These are phyloP conservation scores for Ptychochromis oligacanthus DNA, from an alignment of 2,113 vertebrate genomes.

Conservation along the genomic window DNA sequence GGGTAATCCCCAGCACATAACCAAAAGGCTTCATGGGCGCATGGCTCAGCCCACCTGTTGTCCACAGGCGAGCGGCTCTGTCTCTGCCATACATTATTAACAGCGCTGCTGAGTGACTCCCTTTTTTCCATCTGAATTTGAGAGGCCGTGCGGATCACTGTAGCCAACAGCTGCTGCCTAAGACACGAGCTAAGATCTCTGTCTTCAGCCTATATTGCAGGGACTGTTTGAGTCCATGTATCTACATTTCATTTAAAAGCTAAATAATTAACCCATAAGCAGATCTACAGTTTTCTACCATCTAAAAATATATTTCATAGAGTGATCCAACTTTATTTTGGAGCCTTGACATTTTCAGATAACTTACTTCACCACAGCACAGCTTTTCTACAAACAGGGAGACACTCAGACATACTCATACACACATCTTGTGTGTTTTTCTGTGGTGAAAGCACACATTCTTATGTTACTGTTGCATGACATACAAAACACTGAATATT, in stretches of 20 bases:
- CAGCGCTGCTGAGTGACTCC: conserved; percentile 67
- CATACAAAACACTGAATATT: background rate
- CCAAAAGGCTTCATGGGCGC: conserved; percentile 53
- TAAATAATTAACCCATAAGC: background rate
- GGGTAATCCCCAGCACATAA: conserved; percentile 72
- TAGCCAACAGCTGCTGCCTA: conserved; percentile 72
- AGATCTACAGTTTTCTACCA: background rate
- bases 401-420: background rate
- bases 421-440: background rate
- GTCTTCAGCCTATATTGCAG: conserved; percentile 27
- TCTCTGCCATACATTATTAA: conserved; percentile 79
- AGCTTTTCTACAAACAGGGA: background rate
- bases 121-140: conserved; percentile 78
- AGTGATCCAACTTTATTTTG: background rate
- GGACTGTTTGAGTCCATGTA: conserved; percentile 4
- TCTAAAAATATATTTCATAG: background rate
- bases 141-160: conserved; percentile 73
- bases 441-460: background rate
- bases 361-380: background rate
- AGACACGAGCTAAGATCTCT: conserved; percentile 49
- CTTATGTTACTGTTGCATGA: background rate
- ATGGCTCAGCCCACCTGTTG: conserved; percentile 77
- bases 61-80: conserved; percentile 52
- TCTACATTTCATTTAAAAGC: background rate
- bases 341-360: background rate